These are phyloP conservation scores for Octopus bimaculoides DNA, from an alignment of 1,140 invertebrate genomes.

Conservation along the genomic window DNA sequence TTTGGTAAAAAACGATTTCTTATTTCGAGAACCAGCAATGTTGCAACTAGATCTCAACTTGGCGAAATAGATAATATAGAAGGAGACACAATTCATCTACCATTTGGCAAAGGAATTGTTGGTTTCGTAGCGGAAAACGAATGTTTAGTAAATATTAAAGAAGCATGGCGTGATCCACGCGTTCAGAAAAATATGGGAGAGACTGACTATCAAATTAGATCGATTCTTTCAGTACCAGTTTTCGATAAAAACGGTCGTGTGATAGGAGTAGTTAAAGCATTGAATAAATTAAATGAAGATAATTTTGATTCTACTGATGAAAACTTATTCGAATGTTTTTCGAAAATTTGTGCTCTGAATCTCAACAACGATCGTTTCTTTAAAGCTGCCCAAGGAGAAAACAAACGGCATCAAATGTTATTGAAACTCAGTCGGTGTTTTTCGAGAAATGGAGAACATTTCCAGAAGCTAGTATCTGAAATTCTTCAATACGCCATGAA, in stretches of 20 bases:
- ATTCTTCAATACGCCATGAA: background rate
- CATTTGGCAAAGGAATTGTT: constrained; percentile 82
- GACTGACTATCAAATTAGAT: constrained; percentile 88
- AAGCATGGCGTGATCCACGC: constrained; percentile 75
- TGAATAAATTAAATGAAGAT: constrained; percentile 72
- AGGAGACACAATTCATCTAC: constrained; percentile 47
- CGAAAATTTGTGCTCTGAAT: constrained; percentile 95
- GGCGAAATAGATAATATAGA: constrained; percentile 66
- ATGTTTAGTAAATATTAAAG: constrained; percentile 88
- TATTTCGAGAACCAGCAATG: constrained; percentile 91
- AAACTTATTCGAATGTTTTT: constrained; percentile 78
- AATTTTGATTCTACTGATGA: constrained; percentile 35
- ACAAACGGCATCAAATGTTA: constrained; percentile 89
- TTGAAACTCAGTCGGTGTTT: constrained; percentile 81
- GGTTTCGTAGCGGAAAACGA: constrained; percentile 90
- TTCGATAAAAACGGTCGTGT: constrained; percentile 94
- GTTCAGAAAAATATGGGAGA: constrained; percentile 91
- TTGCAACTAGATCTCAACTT: constrained; percentile 66
- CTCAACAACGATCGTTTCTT: constrained; percentile 96
- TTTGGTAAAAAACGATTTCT: constrained; percentile 61
- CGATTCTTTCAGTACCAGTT: constrained; percentile 92
- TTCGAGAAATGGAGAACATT: constrained; percentile 88
- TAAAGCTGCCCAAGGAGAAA: constrained; percentile 90
- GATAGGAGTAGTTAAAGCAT: constrained; percentile 95
- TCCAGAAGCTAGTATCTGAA: constrained; percentile 81